Evolutionary conservation across 2,797 vertebrate species (phyloP).

Genomic region (Sebastes miniatus): DNA sequence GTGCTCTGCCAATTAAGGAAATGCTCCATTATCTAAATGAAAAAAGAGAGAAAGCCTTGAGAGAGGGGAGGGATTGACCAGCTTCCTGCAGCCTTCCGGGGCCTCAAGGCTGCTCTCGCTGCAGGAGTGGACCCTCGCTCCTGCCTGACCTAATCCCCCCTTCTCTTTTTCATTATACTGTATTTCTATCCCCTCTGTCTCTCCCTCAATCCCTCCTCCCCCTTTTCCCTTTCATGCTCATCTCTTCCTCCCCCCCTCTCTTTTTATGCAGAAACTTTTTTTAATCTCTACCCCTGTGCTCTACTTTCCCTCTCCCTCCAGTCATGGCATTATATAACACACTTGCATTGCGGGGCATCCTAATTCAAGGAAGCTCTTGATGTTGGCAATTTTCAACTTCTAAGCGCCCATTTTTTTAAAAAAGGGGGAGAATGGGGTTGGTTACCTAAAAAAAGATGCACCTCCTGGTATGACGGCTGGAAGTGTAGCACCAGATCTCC

Average conservation of each 20-base stretch:
- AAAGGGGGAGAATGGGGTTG: constrained; percentile 52
- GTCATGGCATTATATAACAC: constrained; percentile 76
- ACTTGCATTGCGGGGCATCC: constrained; percentile 65
- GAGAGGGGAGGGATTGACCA: constrained; percentile 44
- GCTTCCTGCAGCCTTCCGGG: constrained; percentile 37
- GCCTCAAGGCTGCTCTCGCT: constrained; percentile 34
- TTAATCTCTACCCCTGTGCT: constrained; percentile 77
- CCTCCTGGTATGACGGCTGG: constrained; percentile 55
- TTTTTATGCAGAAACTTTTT: constrained; percentile 74
- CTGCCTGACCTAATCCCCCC: constrained; percentile 54
- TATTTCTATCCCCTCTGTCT: constrained; percentile 62
- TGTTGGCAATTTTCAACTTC: constrained; percentile 75
- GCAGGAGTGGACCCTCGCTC: constrained; percentile 41
- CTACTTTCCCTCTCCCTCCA: constrained; percentile 75
- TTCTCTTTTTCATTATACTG: constrained; percentile 55
- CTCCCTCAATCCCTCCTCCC: constrained; percentile 47
- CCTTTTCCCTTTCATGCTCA: constrained; percentile 58
- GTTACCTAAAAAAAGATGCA: constrained; percentile 55
- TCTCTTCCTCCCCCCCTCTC: constrained; percentile 40
- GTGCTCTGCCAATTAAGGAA: constrained; percentile 74
- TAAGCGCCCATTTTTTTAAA: constrained; percentile 53
- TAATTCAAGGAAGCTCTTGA: constrained; percentile 76
- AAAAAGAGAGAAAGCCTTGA: constrained; percentile 54
- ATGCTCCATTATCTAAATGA: constrained; percentile 80
- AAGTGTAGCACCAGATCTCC: constrained; percentile 9